Base-by-base conservation (phyloP, 2,888 invertebrate species). In the Standfussiana lucernea region DNA sequence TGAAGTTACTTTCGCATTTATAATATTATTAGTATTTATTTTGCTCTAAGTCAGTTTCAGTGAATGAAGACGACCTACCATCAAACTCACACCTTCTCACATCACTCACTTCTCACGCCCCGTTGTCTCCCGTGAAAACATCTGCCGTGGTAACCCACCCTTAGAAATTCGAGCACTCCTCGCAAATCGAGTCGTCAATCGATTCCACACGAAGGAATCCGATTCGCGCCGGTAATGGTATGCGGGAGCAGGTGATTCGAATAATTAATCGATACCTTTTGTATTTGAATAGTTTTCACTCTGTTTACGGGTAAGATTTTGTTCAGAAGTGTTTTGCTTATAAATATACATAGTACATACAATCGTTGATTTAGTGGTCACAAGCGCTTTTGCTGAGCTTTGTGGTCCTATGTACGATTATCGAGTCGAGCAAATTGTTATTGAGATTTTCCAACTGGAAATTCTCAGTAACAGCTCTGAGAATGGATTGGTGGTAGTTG, bases 241-340 rank as follows among this genome's bases (percentile, higher is more conserved):
- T 83, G 80, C 84, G 72, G 83, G 79, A 32, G 64, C 81, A 83
- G 80, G 80, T 83, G 84, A 83, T 45, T 69, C 68, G 84, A 68
- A 81, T 81, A 81, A 83, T 83, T 68, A 68, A 78, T 78, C 68
- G 68, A 83, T 69, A 79, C 59, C 50, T 24, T 68, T 78, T 32
- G 28, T 28, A 77, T 72, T 50, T 50, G 68, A 83, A 83, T 81
- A 83, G 84, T 79, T 81, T 65, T 68, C 72, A 18, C 6, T 53
- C n/a, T 10, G 32, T 24, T 65, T 59, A 15, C 32, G 24, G 24
- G 10, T 64, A 10, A n/a, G 15, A 50, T 65, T 82, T 65, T 32
- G 37, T 64, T 64, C 11, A 35, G 32, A n/a, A 42, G 4, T 56
- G 61, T 56, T 62, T 67, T 68, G 35, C 2, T 61, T 70, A 21